Percentiles rank a stretch among this genome's conserved stretches.
phyloP scores from a whole-genome alignment of 2,797 vertebrate species.

The Darevskia mixta region DNA sequence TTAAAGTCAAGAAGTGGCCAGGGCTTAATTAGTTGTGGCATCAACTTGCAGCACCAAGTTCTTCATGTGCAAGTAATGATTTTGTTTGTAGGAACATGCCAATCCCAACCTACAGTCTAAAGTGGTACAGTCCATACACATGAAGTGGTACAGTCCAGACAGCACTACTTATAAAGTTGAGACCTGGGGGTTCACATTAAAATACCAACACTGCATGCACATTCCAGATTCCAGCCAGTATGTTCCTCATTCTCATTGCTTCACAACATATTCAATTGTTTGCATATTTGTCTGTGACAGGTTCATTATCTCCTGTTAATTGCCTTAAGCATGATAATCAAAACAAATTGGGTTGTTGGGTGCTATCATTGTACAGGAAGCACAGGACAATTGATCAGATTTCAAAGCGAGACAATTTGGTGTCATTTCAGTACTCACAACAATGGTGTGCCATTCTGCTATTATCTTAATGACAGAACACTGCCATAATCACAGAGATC shows the following conservation, averaged over 20 bases:
- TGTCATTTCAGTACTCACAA: background rate
- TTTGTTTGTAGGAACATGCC: background rate
- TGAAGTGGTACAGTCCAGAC: too few relatives aligned
- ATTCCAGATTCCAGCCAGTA: background rate
- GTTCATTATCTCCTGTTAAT: constrained; percentile 69
- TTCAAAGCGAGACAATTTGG: constrained; percentile 60
- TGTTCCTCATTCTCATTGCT: constrained; percentile 37
- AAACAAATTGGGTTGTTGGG: constrained; percentile 54
- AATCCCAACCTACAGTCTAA: background rate
- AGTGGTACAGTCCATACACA: background rate
- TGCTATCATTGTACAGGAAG: constrained; percentile 43
- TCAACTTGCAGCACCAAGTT: too few relatives aligned
- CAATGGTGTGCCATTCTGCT: constrained; percentile 15
- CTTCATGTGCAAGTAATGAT: background rate
- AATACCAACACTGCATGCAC: background rate
- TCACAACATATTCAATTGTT: constrained; percentile 24
- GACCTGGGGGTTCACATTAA: background rate
- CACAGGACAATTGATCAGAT: constrained; percentile 53
- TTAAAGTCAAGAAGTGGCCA: background rate
- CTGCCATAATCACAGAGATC: constrained; percentile 7
- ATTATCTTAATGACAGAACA: constrained; percentile 29
- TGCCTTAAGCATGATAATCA: constrained; percentile 63
- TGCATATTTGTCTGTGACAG: constrained; percentile 44
- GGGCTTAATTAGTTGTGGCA: background rate
- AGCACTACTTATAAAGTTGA: background rate